Evolutionary conservation across 2,888 invertebrate genomes (phyloP).

Genomic region (Platycheirus albimanus): DNA sequence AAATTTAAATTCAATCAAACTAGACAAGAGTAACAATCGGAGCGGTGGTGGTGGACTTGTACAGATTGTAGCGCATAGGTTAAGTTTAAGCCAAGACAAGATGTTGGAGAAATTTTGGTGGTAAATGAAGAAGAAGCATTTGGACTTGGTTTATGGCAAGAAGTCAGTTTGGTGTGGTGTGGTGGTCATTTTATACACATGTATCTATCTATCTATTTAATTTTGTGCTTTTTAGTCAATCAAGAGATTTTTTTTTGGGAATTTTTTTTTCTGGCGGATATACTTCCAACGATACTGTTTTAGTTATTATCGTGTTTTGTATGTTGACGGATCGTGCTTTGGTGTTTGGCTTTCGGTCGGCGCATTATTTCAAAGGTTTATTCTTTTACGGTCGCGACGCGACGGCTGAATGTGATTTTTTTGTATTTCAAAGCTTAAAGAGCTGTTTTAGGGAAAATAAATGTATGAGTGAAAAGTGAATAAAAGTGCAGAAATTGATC

Average conservation of each 20-base stretch:
- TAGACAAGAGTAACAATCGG: constrained; percentile 40
- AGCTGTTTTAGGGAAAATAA: not conserved
- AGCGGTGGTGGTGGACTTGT: not conserved
- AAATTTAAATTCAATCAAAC: constrained; percentile 64
- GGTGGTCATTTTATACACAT: constrained; percentile 35
- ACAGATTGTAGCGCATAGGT: constrained; percentile 24
- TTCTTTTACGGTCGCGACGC: constrained; percentile 27
- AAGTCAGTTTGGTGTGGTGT: constrained; percentile 59
- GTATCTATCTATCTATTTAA: constrained; percentile 55
- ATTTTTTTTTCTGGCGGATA: constrained; percentile 49
- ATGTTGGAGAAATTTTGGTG: constrained; percentile 48
- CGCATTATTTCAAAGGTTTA: not conserved
- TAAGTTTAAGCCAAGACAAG: constrained; percentile 7
- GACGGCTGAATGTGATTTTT: constrained; percentile 1
- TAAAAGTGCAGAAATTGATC: not conserved
- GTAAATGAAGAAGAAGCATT: constrained; percentile 67
- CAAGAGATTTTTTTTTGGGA: constrained; percentile 45
- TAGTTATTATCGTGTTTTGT: constrained; percentile 72
- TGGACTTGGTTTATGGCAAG: constrained; percentile 40
- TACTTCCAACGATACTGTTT: constrained; percentile 56
- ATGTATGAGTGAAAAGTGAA: constrained; percentile 1
- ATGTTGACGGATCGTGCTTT: constrained; percentile 65
- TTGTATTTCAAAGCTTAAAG: not conserved
- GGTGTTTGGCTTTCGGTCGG: not conserved
- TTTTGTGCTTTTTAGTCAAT: constrained; percentile 59